Base-by-base conservation (phyloP, 2,888 invertebrate species). In the Troides aeacus region DNA sequence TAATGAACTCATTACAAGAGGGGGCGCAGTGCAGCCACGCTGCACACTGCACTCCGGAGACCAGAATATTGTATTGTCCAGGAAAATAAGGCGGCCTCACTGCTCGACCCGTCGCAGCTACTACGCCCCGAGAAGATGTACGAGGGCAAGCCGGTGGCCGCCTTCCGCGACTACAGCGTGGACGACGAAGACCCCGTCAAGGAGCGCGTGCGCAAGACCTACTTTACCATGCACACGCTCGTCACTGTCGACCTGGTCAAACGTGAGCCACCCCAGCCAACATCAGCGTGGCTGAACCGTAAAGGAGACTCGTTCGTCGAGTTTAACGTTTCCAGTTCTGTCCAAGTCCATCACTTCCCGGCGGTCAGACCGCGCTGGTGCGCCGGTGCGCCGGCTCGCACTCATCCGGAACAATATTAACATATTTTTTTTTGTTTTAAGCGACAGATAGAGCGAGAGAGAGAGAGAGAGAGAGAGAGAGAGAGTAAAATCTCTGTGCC, bases 221-320 rank as follows among this genome's bases (percentile, higher is more conserved):
- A 99, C 87, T 93, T 94, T 53, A 90, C 94, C 18, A 99, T 99
- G 98, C 99, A 99, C 86, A 95, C 96, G 0, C 92, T 96, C 79
- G 97, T 98, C 88, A 98, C 97, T 0, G 97, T 98, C 0, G 96
- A 97, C 58, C 97, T 97, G 79, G 98, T 98, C 10, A 94, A 94
- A 87, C 80, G 89, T 89, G 67, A 86, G 66, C 10, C 39, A 10
- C 39, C 8, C 8, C 7, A 1, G 10, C 7, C 39, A 39, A 7
- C 39, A 6, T 10, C 39, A 39, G 39, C 39, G 7, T 10, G 10
- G 39, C 10, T 10, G 10, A 39, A 39, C 39, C 10, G 8, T 7
- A 39, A 39, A 39, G 30, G 5, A 30, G 30, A 3, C 2, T 30
- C 21, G 21, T 21, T 21, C 21, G 21, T 21, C 30, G 30, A 30